Evolutionary conservation across 2,888 invertebrate genomes (phyloP).

Genomic region (Dasysyrphus tricinctus): DNA sequence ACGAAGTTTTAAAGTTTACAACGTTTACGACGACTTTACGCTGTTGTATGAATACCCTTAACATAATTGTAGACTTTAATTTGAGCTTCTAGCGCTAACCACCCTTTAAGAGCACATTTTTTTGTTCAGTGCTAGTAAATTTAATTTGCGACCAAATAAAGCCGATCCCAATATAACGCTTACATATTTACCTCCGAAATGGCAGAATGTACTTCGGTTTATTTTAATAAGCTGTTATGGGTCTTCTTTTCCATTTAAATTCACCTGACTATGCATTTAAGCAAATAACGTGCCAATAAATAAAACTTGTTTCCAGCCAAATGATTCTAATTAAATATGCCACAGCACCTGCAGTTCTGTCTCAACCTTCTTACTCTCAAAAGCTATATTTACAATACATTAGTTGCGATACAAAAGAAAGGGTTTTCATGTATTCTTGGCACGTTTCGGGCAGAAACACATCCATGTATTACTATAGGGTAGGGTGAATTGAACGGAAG

Average conservation of each 20-base stretch:
- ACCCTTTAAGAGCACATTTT: too few relatives aligned
- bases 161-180: too few relatives aligned
- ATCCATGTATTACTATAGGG: neutral
- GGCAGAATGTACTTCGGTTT: neutral
- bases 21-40: too few relatives aligned
- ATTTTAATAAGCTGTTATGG: neutral
- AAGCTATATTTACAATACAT: neutral
- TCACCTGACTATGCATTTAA: constrained; percentile 21
- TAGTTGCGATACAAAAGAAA: constrained; percentile 12
- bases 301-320: constrained; percentile 22
- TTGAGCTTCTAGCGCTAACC: too few relatives aligned
- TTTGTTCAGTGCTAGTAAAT: neutral
- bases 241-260: constrained; percentile 16
- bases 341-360: constrained; percentile 17
- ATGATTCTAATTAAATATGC: constrained; percentile 38
- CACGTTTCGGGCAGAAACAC: constrained; percentile 50
- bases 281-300: constrained; percentile 38
- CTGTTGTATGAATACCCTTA: too few relatives aligned
- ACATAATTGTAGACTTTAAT: too few relatives aligned
- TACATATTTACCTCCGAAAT: neutral
- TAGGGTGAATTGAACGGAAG: neutral
- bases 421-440: constrained; percentile 49
- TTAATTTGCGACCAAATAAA: neutral
- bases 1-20: too few relatives aligned
- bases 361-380: neutral